Conservation (phyloP, 1,140 invertebrate genomes). For the Metopolophium dirhodum region DNA sequence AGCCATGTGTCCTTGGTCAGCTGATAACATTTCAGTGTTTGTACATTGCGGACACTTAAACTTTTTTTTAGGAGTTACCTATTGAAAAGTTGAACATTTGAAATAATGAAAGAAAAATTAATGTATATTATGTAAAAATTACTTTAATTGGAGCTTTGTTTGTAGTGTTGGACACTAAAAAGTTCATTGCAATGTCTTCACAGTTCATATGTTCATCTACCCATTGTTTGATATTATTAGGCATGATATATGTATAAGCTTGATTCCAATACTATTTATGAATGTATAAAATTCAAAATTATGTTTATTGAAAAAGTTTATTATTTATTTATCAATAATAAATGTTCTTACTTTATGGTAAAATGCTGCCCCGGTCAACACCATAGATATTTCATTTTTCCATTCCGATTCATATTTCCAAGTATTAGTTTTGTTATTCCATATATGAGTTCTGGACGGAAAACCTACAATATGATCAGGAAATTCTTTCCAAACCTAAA, state of each 20-base stretch:
- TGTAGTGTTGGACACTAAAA: conserved; percentile 87
- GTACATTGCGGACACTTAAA: conserved; percentile 96
- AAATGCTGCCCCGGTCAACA: conserved; percentile 91
- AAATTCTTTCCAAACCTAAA: conserved; percentile 91
- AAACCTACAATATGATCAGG: conserved; percentile 91
- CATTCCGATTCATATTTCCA: conserved; percentile 95
- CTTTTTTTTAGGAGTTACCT: conserved; percentile 96
- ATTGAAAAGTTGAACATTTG: conserved; percentile 3
- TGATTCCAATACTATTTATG: conserved; percentile 79
- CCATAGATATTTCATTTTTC: conserved; percentile 93
- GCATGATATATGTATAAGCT: conserved; percentile 84
- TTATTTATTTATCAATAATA: not conserved
- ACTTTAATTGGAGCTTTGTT: conserved; percentile 94
- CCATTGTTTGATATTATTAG: conserved; percentile 79
- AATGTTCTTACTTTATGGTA: conserved; percentile 77
- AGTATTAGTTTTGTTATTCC: conserved; percentile 81
- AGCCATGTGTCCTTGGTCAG: conserved; percentile 90
- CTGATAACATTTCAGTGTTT: conserved; percentile 92
- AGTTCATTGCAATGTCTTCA: conserved; percentile 95
- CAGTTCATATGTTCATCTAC: conserved; percentile 94
- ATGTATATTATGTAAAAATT: conserved; percentile 56
- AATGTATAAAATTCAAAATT: not conserved
- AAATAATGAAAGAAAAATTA: not conserved
- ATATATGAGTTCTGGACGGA: conserved; percentile 86
- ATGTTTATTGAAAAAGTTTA: not conserved